Percentiles rank a stretch among this genome's conserved stretches.
These are phyloP conservation scores for Casuarius casuarius DNA, from an alignment of 2,113 vertebrate genomes.

Conservation along the genomic window DNA sequence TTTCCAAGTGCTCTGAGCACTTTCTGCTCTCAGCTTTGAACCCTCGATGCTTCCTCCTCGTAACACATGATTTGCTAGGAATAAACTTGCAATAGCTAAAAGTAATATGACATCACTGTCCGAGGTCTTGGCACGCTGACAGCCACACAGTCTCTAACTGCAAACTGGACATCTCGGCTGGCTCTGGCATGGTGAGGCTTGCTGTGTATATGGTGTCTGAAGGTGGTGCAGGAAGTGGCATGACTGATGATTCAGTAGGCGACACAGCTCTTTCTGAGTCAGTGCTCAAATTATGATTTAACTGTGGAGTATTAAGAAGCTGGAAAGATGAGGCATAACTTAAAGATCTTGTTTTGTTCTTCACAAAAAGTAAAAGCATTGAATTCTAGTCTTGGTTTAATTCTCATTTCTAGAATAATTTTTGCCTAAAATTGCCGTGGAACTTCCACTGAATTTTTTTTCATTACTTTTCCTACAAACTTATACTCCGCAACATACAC, in stretches of 20 bases:
- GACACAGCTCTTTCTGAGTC: background rate
- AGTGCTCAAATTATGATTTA: background rate
- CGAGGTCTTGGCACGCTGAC: background rate
- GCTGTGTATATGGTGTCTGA: background rate
- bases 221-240: background rate
- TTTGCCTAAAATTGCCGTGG: background rate
- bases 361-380: background rate
- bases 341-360: background rate
- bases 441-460: background rate
- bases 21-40: background rate
- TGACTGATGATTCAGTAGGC: background rate
- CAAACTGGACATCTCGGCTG: background rate
- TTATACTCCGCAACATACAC: background rate
- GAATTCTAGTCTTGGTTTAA: background rate
- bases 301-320: background rate
- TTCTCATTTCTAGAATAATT: background rate
- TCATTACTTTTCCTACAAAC: background rate
- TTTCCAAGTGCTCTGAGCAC: too few relatives aligned
- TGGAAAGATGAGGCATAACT: background rate
- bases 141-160: background rate
- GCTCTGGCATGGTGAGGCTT: too few relatives aligned
- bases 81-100: background rate
- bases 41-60: background rate
- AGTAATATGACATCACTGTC: background rate
- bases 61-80: fast-evolving